Conservation (phyloP, 2,888 invertebrate genomes). For the Anthrax anthrax region DNA sequence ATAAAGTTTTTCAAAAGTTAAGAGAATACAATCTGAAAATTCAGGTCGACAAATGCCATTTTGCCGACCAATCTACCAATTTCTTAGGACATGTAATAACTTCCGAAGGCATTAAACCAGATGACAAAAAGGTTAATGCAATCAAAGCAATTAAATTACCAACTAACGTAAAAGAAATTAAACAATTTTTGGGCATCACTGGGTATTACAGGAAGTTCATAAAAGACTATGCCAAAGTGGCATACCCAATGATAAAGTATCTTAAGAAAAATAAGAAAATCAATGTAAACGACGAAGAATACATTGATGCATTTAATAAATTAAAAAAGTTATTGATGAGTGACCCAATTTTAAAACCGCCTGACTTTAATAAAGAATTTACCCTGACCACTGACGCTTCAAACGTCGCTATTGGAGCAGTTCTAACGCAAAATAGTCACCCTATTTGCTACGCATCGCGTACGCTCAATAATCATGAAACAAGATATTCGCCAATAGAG, state of each 20-base stretch:
- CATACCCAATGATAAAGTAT: slow-evolving; percentile 9
- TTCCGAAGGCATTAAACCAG: slow-evolving; percentile 17
- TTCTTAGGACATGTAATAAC: slow-evolving; percentile 18
- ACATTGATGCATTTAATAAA: slow-evolving; percentile 6
- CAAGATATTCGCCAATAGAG: slow-evolving; percentile 3
- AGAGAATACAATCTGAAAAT: slow-evolving; percentile 2
- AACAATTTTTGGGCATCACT: slow-evolving; percentile 10
- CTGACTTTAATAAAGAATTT: slow-evolving; percentile 16
- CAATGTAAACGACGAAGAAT: slow-evolving; percentile 4
- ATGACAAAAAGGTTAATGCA: slow-evolving; percentile 16
- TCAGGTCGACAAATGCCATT: slow-evolving; percentile 1
- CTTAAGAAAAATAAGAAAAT: slow-evolving; percentile 9
- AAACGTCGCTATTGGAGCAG: slow-evolving; percentile 6
- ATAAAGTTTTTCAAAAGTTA: neutral
- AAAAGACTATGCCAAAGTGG: slow-evolving; percentile 7
- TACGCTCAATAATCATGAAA: slow-evolving; percentile 1
- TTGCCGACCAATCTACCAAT: slow-evolving; percentile 5
- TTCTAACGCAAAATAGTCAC: slow-evolving; percentile 6
- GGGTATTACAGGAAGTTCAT: slow-evolving; percentile 9
- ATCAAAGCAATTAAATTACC: slow-evolving; percentile 6
- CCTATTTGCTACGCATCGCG: slow-evolving; percentile 5
- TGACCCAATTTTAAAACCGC: slow-evolving; percentile 15
- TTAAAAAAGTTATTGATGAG: neutral
- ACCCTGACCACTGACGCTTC: slow-evolving; percentile 6
- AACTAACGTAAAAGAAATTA: slow-evolving; percentile 3